Base-by-base conservation (phyloP, 2,113 vertebrate species). In the Archocentrus centrarchus region DNA sequence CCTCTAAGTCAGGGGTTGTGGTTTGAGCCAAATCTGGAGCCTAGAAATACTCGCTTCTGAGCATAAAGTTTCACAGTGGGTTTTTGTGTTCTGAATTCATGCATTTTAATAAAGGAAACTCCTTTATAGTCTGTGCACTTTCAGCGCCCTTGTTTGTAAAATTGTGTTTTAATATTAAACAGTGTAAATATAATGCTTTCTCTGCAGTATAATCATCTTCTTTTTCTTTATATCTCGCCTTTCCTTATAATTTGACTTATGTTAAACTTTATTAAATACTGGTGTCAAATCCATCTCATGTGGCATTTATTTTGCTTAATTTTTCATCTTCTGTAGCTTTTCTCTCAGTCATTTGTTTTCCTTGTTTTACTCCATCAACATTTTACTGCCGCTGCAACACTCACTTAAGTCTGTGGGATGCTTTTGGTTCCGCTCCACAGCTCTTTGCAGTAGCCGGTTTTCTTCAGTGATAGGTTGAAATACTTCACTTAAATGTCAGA, bases 341-440 rank as follows among this genome's bases (percentile, higher is more conserved):
- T 79, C 20, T 58, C 4, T 20, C 60, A 44, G 47, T 79, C 53
- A 37, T 22, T 32, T 30, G 7, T 57, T 76, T 50, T 15, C 4
- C 11, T 64, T 44, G 7, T 41, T 66, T 61, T 68, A 59, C 14
- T 79, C 18, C 8, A 55, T 80, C 55, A 58, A 32, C 35, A 76
- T 27, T 77, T 73, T 32, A 9, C 35, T 53, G 50, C 73, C 63
- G 27, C 1, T 55, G 6, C 20, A 73, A 11, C 47, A 73, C 47
- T 73, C 63, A 35, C 10, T 84, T 37, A 24, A 78, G 62, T 77
- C 75, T 39, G 0, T 24, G 22, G 0, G 35, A 47, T 68, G 1
- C 75, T 59, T 77, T 68, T 59, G 22, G 44, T 70, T 84, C 61
- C 44, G 30, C 50, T 20, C 68, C 75, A 47, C 20, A 41, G 47